Evolutionary conservation across 2,113 vertebrate species (phyloP), one percentile per base, ranked within the genome.

Genomic region (Grantiella picta): DNA sequence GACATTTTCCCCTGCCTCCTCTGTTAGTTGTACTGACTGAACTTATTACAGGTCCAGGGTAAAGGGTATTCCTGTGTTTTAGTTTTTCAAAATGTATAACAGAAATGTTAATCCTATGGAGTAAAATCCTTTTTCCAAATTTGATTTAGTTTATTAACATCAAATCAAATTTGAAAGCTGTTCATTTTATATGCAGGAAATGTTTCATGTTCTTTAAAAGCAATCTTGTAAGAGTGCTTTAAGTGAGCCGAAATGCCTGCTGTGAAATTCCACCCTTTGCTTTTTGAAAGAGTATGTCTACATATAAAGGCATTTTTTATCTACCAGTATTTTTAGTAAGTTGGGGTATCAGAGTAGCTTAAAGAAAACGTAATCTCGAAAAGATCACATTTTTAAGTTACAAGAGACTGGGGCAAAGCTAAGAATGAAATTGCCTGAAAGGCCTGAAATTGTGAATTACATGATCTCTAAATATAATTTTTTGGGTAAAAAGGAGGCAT

Each of bases 391-490:
- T 86, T 83, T 15, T 45, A 88, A 65, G 5, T 72, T 70, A 42
- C 24, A 82, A 45, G 20, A 23, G 36, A 49, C 36, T 57, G 23
- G 12, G 23, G 38, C 31, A 89, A 91, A 92, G 54, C 44, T 79
- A 90, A 81, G 56, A 93, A 92, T 84, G 49, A 87, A 59, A 71
- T 57, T 91, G 94, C 81, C 38, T 38, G 38, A 38, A 38, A 96
- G 50, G 82, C 23, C 33, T 80, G 42, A 91, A 87, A 82, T 40
- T 49, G n/a, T 49, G 60, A 81, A 84, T 84, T 60, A 28, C 38
- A 59, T 27, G 44, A 89, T 79, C 18, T 49, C 38, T 44, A 83
- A 81, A 70, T 29, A 65, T 8, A 44, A 7, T 53, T 40, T 76
- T 65, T 89, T 61, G 28, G 16, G 3, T 12, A 42, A 73, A 90